Percentiles rank a stretch among this genome's conserved stretches.
These are phyloP conservation scores for Allolobophora icterica DNA, from an alignment of 2,888 invertebrate species.

Conservation along the genomic window DNA sequence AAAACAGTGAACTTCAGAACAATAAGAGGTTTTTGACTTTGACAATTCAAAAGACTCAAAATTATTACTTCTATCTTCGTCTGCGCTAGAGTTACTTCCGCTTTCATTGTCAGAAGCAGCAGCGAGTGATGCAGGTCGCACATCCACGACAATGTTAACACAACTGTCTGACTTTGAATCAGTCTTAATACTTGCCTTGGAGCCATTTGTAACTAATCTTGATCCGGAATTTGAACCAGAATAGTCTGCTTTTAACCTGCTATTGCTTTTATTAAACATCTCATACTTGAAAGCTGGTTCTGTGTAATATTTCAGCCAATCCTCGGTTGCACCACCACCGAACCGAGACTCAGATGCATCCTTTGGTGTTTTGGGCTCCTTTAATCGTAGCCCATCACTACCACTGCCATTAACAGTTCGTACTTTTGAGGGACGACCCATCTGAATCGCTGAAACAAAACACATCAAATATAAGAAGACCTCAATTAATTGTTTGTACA, in stretches of 20 bases:
- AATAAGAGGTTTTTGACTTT: background rate
- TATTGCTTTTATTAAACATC: constrained; percentile 21
- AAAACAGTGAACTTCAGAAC: background rate
- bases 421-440: constrained; percentile 46
- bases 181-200: constrained; percentile 18
- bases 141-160: background rate
- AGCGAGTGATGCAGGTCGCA: background rate
- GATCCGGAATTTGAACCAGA: background rate
- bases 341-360: background rate
- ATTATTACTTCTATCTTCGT: background rate
- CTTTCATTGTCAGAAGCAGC: background rate
- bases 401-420: constrained; percentile 21
- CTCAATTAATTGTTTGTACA: too few species aligned
- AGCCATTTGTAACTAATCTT: background rate
- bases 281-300: background rate
- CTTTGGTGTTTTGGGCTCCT: constrained; percentile 19
- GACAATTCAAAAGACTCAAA: constrained; percentile 11
- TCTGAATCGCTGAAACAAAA: constrained; percentile 45
- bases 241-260: background rate
- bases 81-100: background rate
- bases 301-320: constrained; percentile 29
- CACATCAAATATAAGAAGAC: background rate
- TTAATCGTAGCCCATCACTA: background rate
- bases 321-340: background rate
- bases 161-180: background rate